Evolutionary conservation across 2,888 invertebrate species (phyloP), one percentile per base, ranked within the genome.

Genomic region (Cataglyphis livida): DNA sequence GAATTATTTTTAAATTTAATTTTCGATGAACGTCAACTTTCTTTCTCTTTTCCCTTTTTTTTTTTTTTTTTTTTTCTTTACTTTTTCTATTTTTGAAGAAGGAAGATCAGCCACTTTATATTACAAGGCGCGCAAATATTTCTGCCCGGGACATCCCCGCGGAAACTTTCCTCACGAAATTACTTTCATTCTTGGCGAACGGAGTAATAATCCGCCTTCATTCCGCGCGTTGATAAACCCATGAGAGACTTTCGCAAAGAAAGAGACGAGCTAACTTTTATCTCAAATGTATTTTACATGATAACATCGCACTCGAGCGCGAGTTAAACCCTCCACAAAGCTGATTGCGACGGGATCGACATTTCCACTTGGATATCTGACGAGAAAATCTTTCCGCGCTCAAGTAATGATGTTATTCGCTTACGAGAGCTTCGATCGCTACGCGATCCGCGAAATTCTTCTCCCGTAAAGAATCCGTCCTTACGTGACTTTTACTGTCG

Each of bases 311-410:
- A 35, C 44, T 68, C 38, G 15, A 41, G 61, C 68, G 59, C 44
- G 48, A 70, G 68, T 79, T 79, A 51, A 51, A 70, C 59, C 25
- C 44, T 10, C 44, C 35, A 59, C 59, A 79, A 79, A 70, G 78
- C 78, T 71, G 78, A 79, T 79, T 79, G 59, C 44, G 71, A 35
- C 70, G 59, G 44, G 59, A 79, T 68, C 57, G 44, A 25, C 59
- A 79, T 79, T 66, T 79, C 59, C 44, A 35, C 61, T 59, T 44
- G 41, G 71, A 78, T 78, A 48, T 41, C 57, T 78, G 78, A 70
- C 78, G 66, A 41, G 41, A 18, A 70, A 70, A 78, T 78, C 78
- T 70, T 70, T 78, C 70, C 44, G 59, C 28, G 68, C 59, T 71
- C 59, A 59, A 21, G 44, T 79, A 79, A 79, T 59, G 35, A 78